A percentile compares a stretch with the other conserved stretches of the same genome.
These are phyloP conservation scores for Lordiphosa fenestrarum DNA, from an alignment of 2,888 invertebrate species.

Conservation along the genomic window DNA sequence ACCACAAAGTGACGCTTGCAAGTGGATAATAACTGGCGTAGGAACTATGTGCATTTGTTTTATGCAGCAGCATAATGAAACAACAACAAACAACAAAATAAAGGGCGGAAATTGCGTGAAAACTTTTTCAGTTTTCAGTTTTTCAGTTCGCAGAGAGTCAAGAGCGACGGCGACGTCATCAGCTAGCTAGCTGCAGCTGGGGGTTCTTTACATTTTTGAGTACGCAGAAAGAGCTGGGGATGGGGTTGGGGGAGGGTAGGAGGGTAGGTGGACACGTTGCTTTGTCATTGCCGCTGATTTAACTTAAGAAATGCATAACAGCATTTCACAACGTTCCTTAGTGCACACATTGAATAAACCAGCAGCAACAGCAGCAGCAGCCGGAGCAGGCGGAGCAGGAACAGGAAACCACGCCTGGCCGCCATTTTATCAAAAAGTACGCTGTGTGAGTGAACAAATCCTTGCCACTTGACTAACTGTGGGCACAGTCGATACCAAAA, in stretches of 20 bases:
- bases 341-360: conserved; percentile 42
- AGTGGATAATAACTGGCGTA: conserved; percentile 46
- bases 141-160: conserved; percentile 24
- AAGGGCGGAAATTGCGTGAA: conserved; percentile 62
- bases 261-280: conserved; percentile 24
- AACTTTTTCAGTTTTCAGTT: neutral
- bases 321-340: conserved; percentile 57
- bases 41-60: conserved; percentile 69
- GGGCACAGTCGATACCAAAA: neutral
- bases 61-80: conserved; percentile 66
- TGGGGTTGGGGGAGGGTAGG: neutral
- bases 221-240: conserved; percentile 31
- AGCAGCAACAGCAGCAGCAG: conserved; percentile 27
- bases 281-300: conserved; percentile 67
- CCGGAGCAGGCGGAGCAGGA: conserved; percentile 17
- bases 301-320: conserved; percentile 69
- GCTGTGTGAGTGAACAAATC: conserved; percentile 24
- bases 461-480: conserved; percentile 14
- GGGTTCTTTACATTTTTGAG: conserved; percentile 58
- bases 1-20: conserved; percentile 50
- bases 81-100: conserved; percentile 61
- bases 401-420: conserved; percentile 21
- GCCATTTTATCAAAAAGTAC: conserved; percentile 21
- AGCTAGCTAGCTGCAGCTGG: conserved; percentile 14
- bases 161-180: conserved; percentile 18